Evolutionary conservation across 2,888 invertebrate species (phyloP).

Genomic region (Steromphala cineraria): DNA sequence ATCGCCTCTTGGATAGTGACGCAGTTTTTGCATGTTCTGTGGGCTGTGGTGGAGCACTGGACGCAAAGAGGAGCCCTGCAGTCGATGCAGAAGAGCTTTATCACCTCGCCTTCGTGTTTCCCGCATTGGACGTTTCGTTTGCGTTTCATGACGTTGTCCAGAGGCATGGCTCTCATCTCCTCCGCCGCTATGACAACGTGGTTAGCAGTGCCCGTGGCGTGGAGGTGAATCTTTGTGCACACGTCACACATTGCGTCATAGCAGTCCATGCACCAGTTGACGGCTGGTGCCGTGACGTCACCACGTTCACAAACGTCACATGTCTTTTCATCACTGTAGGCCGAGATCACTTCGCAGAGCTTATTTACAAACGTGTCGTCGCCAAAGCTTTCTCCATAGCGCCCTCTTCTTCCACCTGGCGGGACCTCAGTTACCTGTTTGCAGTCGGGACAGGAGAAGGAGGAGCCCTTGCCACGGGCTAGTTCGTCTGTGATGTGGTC

Average conservation of each 20-base stretch:
- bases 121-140: conserved; percentile 55
- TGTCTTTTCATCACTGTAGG: conserved; percentile 49
- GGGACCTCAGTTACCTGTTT: conserved; percentile 52
- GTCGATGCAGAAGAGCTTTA: conserved; percentile 58
- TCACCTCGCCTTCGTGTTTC: conserved; percentile 50
- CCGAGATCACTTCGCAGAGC: conserved; percentile 51
- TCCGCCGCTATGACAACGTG: conserved; percentile 51
- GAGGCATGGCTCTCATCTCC: conserved; percentile 53
- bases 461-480: conserved; percentile 20
- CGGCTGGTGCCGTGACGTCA: conserved; percentile 45
- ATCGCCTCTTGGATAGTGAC: conserved; percentile 58
- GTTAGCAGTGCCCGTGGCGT: conserved; percentile 51
- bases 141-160: conserved; percentile 55
- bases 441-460: conserved; percentile 53
- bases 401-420: conserved; percentile 33
- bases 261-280: conserved; percentile 64
- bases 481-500: conserved; percentile 40
- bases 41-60: conserved; percentile 57
- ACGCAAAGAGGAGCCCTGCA: conserved; percentile 59
- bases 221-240: conserved; percentile 58
- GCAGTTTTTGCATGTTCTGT: conserved; percentile 59
- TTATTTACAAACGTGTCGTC: conserved; percentile 55
- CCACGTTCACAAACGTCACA: conserved; percentile 57
- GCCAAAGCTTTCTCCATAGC: conserved; percentile 45
- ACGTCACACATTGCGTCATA: conserved; percentile 57